Evolutionary conservation across 2,113 vertebrate species (phyloP).

Genomic region (Danionella cerebrum): DNA sequence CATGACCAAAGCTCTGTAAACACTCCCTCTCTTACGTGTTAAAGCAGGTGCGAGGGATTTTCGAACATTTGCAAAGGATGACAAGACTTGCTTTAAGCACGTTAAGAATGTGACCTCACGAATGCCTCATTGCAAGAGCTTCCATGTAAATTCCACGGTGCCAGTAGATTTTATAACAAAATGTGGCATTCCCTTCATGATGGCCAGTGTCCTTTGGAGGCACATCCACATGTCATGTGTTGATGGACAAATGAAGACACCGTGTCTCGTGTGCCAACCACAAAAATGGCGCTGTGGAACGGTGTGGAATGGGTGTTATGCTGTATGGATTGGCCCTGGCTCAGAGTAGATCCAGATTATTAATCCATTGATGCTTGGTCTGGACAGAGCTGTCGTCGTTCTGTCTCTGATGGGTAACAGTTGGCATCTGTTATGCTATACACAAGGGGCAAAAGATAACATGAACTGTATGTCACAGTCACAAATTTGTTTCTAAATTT

Average conservation of each 20-base stretch:
- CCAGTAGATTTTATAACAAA: not conserved
- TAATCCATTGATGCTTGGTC: not conserved
- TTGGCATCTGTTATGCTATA: no score
- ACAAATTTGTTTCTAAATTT: no score
- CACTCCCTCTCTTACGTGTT: not conserved
- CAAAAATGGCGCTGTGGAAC: not conserved
- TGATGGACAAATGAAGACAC: not conserved
- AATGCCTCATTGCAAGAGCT: not conserved
- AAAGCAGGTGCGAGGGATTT: not conserved
- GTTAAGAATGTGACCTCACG: constrained; percentile 1
- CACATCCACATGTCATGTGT: no score
- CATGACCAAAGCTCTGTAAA: not conserved
- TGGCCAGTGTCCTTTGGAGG: not conserved
- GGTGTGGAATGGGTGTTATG: not conserved
- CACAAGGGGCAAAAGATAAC: no score
- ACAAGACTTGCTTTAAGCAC: not conserved
- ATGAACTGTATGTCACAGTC: no score
- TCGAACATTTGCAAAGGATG: not conserved
- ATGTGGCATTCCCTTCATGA: not conserved
- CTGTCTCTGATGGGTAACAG: not conserved
- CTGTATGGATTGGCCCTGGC: not conserved
- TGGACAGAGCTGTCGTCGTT: not conserved
- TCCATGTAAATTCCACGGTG: not conserved
- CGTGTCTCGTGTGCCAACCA: not conserved
- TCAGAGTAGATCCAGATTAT: not conserved